Base-by-base conservation (phyloP, 2,797 vertebrate species). In the Betta splendens region DNA sequence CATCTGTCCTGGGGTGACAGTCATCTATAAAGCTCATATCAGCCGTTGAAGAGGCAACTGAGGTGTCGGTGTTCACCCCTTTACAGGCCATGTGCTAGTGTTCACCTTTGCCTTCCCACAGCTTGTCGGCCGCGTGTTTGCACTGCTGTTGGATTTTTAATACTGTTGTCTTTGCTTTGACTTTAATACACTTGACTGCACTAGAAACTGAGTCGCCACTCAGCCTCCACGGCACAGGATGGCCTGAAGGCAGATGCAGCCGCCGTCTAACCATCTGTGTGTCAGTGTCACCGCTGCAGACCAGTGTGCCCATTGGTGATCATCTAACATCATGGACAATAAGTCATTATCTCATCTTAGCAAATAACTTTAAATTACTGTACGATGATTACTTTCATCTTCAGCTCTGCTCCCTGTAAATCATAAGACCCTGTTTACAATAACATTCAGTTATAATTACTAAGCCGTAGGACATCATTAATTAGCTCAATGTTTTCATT, bases 401-500 rank as follows among this genome's bases (percentile, higher is more conserved):
- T 58, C 10, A 39, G 28, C 38, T 46, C 32, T 25, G 32, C 20
- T 72, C 18, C 25, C 20, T 49, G 53, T 63, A 55, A 65, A 38
- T 74, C 15, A 9, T 75, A 46, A 69, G 45, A 58, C 37, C 29
- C 26, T 74, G 50, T 80, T 82, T 72, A 79, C 61, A 73, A 61
- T 72, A 59, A 46, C 57, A 78, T 71, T 62, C 52, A 67, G 43
- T 77, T 73, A 55, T 82, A 80, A 83, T 85, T 82, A 75, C 50
- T 33, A 54, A 71, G 64, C 78, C 64, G 44, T n/a, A 72, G 68
- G 79, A 77, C 64, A 70, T 66, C 28, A 76, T 79, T 87, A 84
- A 83, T 83, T 79, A 76, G 64, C 60, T 78, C 57, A 79, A 85
- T 55, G 52, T 75, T 84, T 81, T 74, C 53, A 72, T 74, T 56